Evolutionary conservation across 2,797 vertebrate species (phyloP).

Genomic region (Petrocephalus schoutedeni): DNA sequence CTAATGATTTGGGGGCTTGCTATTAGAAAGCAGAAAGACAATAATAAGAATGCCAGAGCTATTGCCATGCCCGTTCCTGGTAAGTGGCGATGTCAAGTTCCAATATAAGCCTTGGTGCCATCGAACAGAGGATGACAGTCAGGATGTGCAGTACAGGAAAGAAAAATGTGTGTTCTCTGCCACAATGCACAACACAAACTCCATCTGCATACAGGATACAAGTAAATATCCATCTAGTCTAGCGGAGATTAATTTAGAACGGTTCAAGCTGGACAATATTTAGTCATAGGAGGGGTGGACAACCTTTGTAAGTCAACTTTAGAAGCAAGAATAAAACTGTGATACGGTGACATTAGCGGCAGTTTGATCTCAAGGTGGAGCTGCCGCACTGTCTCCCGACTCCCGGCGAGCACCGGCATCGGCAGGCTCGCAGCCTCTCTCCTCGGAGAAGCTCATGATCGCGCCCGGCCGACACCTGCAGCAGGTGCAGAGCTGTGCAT

Average conservation of each 20-base stretch:
- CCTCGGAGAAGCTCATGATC: neutral
- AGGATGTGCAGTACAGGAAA: neutral
- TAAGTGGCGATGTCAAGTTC: conserved; percentile 73
- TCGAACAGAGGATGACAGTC: conserved; percentile 32
- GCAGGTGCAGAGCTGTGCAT: neutral
- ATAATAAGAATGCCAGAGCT: conserved; percentile 79
- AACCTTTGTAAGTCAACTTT: neutral
- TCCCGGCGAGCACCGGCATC: neutral
- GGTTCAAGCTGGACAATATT: conserved; percentile 1
- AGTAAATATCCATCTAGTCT: neutral
- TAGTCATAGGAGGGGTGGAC: neutral
- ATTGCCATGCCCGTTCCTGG: conserved; percentile 61
- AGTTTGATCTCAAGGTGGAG: conserved; percentile 13
- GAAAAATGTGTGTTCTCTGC: neutral
- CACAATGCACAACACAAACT: conserved; percentile 8
- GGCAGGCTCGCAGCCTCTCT: neutral
- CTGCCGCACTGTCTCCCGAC: neutral
- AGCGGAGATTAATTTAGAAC: neutral
- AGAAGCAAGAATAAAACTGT: neutral
- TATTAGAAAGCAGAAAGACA: conserved; percentile 76
- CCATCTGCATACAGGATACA: neutral
- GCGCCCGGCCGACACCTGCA: neutral
- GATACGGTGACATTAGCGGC: neutral
- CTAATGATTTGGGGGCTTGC: conserved; percentile 83
- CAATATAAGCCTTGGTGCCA: conserved; percentile 72